Evolutionary conservation across 2,113 vertebrate species (phyloP).

Genomic region (Megaleporinus macrocephalus): DNA sequence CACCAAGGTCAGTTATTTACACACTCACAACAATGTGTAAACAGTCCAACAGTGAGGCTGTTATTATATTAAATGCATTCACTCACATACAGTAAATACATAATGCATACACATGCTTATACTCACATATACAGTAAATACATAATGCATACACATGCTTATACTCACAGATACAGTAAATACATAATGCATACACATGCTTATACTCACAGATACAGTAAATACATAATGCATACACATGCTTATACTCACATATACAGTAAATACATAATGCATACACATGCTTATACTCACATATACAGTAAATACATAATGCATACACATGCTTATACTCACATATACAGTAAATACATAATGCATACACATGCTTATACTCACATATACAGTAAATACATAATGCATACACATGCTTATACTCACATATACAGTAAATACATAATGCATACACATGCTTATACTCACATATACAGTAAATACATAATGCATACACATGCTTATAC

Average conservation of each 20-base stretch:
- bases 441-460: conserved; percentile 2
- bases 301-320: not conserved
- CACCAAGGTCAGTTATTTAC: conserved; percentile 83
- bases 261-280: conserved; percentile 8
- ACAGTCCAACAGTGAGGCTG: not conserved
- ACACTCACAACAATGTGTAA: conserved; percentile 1
- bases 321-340: not conserved
- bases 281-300: not conserved
- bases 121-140: no score
- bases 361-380: conserved; percentile 1
- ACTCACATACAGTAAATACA: no score
- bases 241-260: no score
- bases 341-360: not conserved
- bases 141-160: no score
- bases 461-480: not conserved
- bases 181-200: no score
- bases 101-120: no score
- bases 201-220: no score
- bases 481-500: conserved; percentile 13
- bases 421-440: not conserved
- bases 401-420: conserved; percentile 6
- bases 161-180: no score
- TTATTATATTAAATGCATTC: no score
- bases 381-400: not conserved
- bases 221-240: no score